phyloP scores from a whole-genome alignment of 2,888 invertebrate genomes.

The Orthosia incerta region DNA sequence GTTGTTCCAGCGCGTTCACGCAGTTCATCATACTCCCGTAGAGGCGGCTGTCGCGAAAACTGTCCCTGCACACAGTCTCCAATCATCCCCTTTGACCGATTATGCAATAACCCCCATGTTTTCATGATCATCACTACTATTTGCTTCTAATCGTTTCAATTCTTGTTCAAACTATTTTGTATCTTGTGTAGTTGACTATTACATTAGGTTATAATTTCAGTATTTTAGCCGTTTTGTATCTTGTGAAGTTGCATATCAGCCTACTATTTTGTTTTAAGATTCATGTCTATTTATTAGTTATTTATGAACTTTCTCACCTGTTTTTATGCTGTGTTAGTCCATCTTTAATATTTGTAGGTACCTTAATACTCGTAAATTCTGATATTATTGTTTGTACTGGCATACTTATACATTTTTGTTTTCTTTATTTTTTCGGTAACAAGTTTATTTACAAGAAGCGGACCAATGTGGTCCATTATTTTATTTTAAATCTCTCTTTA shows the following conservation, averaged over 20 bases:
- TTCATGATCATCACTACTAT: constrained; percentile 7
- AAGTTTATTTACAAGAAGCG: not conserved
- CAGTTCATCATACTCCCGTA: constrained; percentile 99
- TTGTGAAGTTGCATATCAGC: not conserved
- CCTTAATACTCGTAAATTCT: not conserved
- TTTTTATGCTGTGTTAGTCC: not conserved
- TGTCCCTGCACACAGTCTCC: constrained; percentile 93
- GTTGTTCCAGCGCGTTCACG: constrained; percentile 97
- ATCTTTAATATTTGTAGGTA: not conserved
- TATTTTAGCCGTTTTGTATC: not conserved
- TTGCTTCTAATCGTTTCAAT: constrained; percentile 4
- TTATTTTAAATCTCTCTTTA: not conserved
- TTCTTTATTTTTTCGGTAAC: not conserved
- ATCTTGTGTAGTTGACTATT: not conserved
- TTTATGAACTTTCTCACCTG: not conserved
- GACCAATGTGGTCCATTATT: not conserved
- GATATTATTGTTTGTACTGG: not conserved
- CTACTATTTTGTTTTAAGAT: not conserved
- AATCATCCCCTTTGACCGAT: constrained; percentile 69
- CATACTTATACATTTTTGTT: not conserved
- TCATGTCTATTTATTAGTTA: not conserved
- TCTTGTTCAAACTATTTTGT: constrained; percentile 1
- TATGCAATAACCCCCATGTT: constrained; percentile 35
- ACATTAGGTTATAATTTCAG: not conserved
- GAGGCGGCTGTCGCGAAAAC: constrained; percentile 97